Base-by-base conservation (phyloP, 2,797 vertebrate genomes). In the Lacerta bilineata region DNA sequence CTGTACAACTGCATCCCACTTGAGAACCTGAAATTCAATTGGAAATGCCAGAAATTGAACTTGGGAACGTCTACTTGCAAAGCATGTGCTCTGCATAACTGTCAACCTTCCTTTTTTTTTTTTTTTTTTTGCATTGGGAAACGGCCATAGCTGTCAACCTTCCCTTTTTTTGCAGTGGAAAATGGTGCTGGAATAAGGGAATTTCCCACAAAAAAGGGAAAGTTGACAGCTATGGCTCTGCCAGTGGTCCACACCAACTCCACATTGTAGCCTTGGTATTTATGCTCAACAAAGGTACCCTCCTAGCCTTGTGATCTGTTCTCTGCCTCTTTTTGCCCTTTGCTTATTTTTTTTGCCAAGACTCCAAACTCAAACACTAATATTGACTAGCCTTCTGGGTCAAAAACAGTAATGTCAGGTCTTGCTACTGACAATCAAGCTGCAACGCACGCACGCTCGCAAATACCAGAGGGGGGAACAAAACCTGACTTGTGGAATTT, bases 301-400 rank as follows among this genome's bases (percentile, higher is more conserved):
- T 29, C 25, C 29, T 83, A 11, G 6, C 8, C 27, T 59, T 72
- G 41, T 18, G 23, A 15, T 41, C 46, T 50, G 15, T 33, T 43
- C 68, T 83, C 43, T 71, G 74, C 46, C 46, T 79, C 11, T 33
- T 61, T 79, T n/a, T 59, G 74, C 33, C 25, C 46, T 88, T 29
- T n/a, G 0, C 61, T 64, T 64, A 15, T 64, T 64, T 61, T 61
- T 83, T 81, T 69, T 17, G 25, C 20, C 33, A 33, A 41, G 36
- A 43, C 46, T 79, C 64, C 43, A 17, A 79, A 84, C 74, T 41
- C 46, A 59, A 68, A 88, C 29, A 20, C 33, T 79, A 84, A 84
- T 78, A 71, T 79, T 79, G 75, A 61, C 82, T 72, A 79, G 87
- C 46, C 66, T 71, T 88, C 75, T 59, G 64, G 66, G 39, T 43